Evolutionary conservation across 2,113 vertebrate genomes (phyloP).

Genomic region (human (Homo sapiens)): GRCh38 chr3:146510001-146510500

Average conservation of each 20-base stretch:
- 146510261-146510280: not conserved
- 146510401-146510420: not conserved
- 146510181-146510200: not conserved
- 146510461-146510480: not conserved
- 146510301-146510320: not conserved
- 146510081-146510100: not conserved
- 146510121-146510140: not conserved
- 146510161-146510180: not conserved
- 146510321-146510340: not conserved
- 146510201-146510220: too few relatives aligned
- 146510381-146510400: not conserved
- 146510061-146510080: not conserved
- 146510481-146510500: not conserved
- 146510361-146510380: too few relatives aligned
- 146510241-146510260: too few relatives aligned
- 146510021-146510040: not conserved
- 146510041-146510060: not conserved
- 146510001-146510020: not conserved
- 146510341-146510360: too few relatives aligned
- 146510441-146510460: not conserved
- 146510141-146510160: not conserved
- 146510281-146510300: not conserved
- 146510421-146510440: not conserved
- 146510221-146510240: too few relatives aligned
- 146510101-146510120: not conserved